Conservation (phyloP, 2,113 vertebrate species). For the Ptychochromis oligacanthus region DNA sequence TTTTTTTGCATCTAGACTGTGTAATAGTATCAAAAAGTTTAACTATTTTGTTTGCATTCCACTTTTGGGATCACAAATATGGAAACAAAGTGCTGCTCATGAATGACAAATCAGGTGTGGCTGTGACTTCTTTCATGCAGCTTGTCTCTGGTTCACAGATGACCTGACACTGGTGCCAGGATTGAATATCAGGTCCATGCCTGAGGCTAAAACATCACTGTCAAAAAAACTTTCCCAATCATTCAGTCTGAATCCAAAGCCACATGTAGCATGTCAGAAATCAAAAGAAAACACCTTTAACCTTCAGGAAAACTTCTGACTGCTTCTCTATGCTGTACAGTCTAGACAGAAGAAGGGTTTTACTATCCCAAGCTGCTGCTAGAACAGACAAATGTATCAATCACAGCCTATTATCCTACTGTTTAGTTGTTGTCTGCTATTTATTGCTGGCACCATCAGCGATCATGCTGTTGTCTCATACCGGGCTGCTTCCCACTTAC, state of each 20-base stretch:
- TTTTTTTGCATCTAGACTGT: background rate
- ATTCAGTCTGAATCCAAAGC: background rate
- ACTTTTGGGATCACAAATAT: background rate
- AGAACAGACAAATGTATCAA: background rate
- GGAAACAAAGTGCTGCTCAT: background rate
- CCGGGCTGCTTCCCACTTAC: background rate
- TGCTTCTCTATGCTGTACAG: background rate
- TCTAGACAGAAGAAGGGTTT: background rate
- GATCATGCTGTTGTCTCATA: background rate
- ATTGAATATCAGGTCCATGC: background rate
- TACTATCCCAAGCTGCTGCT: background rate
- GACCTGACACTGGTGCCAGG: slow-evolving; percentile 2
- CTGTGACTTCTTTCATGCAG: background rate
- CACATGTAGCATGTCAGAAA: background rate
- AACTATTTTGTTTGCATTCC: too few species aligned
- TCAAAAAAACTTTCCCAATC: background rate
- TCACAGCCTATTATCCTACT: background rate
- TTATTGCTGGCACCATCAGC: background rate
- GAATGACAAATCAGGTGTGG: background rate
- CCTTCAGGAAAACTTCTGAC: background rate
- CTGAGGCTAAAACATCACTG: slow-evolving; percentile 1
- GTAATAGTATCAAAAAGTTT: background rate
- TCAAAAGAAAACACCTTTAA: background rate
- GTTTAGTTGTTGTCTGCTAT: background rate
- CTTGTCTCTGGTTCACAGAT: background rate